Percentiles rank a stretch among this genome's conserved stretches.
phyloP scores from a whole-genome alignment of 2,797 vertebrate species.

The Coracias cyanogaster region DNA sequence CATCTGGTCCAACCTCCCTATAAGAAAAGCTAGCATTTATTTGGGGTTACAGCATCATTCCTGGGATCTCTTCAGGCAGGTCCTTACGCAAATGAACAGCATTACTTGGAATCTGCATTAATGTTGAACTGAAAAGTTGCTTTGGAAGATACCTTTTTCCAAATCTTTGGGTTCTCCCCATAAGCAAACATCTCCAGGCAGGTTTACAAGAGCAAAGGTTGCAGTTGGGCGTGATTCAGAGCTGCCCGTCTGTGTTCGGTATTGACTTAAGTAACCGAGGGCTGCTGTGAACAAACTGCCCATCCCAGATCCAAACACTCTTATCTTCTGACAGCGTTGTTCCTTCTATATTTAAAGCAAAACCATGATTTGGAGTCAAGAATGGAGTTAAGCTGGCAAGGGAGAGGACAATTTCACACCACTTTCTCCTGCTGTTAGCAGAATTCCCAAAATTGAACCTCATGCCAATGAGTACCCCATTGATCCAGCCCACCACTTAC shows the following conservation, averaged over 20 bases:
- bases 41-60: not conserved
- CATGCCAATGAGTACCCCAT: fast-evolving
- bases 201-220: not conserved
- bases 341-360: slow-evolving; percentile 3
- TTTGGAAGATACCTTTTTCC: not conserved
- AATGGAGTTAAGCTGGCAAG: fast-evolving
- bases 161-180: not conserved
- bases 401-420: not conserved
- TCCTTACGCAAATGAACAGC: not conserved
- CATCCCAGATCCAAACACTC: not conserved
- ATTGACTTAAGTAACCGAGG: not conserved
- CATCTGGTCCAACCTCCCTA: no score
- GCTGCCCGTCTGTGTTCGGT: not conserved
- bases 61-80: not conserved
- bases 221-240: not conserved
- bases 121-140: not conserved
- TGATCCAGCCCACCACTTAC: not conserved
- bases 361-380: not conserved
- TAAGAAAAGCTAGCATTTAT: not conserved
- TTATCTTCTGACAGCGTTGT: not conserved
- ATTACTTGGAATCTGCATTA: not conserved
- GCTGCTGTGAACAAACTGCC: slow-evolving; percentile 7
- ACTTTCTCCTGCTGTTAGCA: not conserved
- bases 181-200: not conserved
- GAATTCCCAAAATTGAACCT: not conserved